Percentiles rank a stretch among this genome's conserved stretches.
Evolutionary conservation across 2,888 invertebrate genomes (phyloP).

Genomic region (Apodemia mormo): DNA sequence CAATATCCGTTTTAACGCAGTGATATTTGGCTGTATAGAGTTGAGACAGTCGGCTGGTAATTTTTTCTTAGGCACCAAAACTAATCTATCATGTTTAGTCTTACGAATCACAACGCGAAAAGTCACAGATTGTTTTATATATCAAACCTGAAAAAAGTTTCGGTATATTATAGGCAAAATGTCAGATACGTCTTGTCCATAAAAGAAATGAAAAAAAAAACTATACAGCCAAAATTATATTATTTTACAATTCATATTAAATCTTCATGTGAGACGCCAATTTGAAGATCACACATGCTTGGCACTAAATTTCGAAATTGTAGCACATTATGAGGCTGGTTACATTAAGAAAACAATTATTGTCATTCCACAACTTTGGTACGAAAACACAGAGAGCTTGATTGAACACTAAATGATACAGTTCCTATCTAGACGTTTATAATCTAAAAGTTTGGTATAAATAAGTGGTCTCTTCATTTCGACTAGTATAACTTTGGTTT

Average conservation of each 20-base stretch:
- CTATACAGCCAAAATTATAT: slow-evolving; percentile 22
- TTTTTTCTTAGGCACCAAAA: background rate
- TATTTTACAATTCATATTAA: slow-evolving; percentile 19
- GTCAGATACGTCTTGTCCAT: background rate
- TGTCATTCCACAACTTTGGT: slow-evolving; percentile 72
- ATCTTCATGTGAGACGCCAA: slow-evolving; percentile 22
- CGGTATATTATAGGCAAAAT: background rate
- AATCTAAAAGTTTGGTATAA: background rate
- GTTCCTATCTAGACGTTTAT: background rate
- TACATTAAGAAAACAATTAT: slow-evolving; percentile 47
- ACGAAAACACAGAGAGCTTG: slow-evolving; percentile 26
- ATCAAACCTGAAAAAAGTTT: background rate
- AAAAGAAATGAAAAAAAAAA: background rate
- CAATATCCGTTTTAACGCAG: slow-evolving; percentile 36
- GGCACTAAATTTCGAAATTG: slow-evolving; percentile 40
- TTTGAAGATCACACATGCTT: slow-evolving; percentile 32
- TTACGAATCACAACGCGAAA: slow-evolving; percentile 13
- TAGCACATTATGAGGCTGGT: slow-evolving; percentile 30
- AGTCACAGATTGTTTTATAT: background rate
- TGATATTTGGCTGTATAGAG: slow-evolving; percentile 15
- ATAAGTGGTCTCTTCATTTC: background rate
- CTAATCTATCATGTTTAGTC: background rate
- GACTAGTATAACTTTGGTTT: slow-evolving; percentile 3
- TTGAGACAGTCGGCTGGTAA: background rate
- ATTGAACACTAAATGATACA: slow-evolving; percentile 20